These are phyloP conservation scores for Paramormyrops kingsleyae DNA, from an alignment of 2,113 vertebrate species.

Conservation along the genomic window DNA sequence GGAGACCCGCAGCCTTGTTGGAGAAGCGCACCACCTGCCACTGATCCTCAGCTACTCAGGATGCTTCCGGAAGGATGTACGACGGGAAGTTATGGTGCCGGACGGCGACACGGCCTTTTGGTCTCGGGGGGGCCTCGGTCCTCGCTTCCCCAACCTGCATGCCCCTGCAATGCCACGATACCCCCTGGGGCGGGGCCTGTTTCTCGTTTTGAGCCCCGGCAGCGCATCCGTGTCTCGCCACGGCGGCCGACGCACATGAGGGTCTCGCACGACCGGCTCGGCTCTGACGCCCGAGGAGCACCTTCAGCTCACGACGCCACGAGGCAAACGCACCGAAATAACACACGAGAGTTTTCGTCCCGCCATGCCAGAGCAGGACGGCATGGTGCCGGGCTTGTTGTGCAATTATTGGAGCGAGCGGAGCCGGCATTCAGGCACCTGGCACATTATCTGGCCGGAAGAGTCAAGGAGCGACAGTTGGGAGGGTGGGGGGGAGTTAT, in stretches of 20 bases:
- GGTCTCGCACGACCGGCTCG: not conserved
- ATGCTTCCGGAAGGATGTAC: not conserved
- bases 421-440: not conserved
- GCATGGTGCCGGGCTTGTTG: not conserved
- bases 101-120: not conserved
- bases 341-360: not conserved
- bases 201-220: not conserved
- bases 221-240: not conserved
- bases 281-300: not conserved
- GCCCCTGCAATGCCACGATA: not conserved
- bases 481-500: not conserved
- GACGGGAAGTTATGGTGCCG: not conserved
- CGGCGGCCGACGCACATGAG: not conserved
- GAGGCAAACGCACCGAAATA: not conserved
- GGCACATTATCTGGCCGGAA: not conserved
- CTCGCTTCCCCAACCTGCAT: not conserved
- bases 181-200: not conserved
- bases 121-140: not conserved
- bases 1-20: not conserved
- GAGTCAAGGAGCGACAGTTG: not conserved
- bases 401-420: not conserved
- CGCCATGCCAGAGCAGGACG: not conserved
- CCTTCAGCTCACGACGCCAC: not conserved
- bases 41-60: not conserved
- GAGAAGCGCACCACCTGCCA: not conserved